Conservation (phyloP, 2,113 vertebrate genomes). For the Romanogobio albipinnatus region DNA sequence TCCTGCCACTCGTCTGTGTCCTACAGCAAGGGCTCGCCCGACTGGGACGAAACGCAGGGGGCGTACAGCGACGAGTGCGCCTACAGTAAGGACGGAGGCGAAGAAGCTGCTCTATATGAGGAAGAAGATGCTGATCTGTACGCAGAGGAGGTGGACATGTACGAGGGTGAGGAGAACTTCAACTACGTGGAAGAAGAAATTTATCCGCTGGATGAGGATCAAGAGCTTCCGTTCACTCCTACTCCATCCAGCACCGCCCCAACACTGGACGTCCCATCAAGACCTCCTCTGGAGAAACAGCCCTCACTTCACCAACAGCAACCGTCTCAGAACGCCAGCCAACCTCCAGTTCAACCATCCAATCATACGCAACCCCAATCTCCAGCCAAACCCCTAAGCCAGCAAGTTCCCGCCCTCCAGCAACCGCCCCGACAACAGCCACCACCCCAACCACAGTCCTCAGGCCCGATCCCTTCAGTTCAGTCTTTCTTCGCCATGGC, state of each 20-base stretch:
- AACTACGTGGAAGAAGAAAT: constrained; percentile 75
- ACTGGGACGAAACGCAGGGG: constrained; percentile 88
- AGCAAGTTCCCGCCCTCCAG: constrained; percentile 52
- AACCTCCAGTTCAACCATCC: constrained; percentile 55
- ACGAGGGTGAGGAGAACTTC: constrained; percentile 74
- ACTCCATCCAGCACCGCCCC: constrained; percentile 69
- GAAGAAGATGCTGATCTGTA: constrained; percentile 78
- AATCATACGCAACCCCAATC: constrained; percentile 61
- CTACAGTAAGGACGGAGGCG: constrained; percentile 87
- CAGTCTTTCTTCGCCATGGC: constrained; percentile 78
- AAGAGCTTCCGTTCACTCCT: constrained; percentile 75
- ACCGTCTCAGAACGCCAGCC: constrained; percentile 57
- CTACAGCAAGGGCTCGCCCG: constrained; percentile 90
- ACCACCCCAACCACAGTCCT: constrained; percentile 51
- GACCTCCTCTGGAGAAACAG: constrained; percentile 79
- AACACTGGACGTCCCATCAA: constrained; percentile 60
- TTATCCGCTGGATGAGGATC: constrained; percentile 75
- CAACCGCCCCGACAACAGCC: constrained; percentile 61
- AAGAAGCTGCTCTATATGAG: constrained; percentile 78
- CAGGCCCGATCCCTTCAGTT: constrained; percentile 64
- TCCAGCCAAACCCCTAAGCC: constrained; percentile 52
- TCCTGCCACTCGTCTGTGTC: constrained; percentile 97
- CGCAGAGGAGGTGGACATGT: constrained; percentile 72
- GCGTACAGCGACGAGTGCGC: constrained; percentile 85
- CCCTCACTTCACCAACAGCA: constrained; percentile 75